These are phyloP conservation scores for Manis javanica DNA, from an alignment of 2,797 vertebrate species.

Conservation along the genomic window DNA sequence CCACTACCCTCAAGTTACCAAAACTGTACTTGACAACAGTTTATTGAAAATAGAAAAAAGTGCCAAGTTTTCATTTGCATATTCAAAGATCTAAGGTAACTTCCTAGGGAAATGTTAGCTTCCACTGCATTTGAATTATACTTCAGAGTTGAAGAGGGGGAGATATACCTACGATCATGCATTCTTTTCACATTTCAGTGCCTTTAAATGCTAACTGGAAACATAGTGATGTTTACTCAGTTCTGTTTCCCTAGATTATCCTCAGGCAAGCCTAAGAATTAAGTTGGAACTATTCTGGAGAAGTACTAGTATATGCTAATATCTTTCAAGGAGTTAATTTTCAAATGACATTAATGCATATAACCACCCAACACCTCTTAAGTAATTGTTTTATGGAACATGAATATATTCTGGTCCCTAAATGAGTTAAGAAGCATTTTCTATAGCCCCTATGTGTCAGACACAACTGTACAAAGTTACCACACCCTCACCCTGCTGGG, in stretches of 20 bases:
- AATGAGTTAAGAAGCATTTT: neutral
- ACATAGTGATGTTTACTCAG: neutral
- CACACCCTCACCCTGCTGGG: neutral
- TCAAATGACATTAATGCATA: neutral
- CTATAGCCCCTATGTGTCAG: neutral
- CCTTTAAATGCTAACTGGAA: neutral
- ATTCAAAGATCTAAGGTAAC: neutral
- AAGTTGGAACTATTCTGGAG: neutral
- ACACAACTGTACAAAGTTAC: neutral
- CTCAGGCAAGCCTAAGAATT: neutral
- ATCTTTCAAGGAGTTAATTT: neutral
- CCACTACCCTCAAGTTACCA: neutral
- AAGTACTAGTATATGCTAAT: neutral
- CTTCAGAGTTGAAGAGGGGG: neutral
- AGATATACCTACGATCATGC: neutral
- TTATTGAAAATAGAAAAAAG: neutral
- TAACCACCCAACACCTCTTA: neutral
- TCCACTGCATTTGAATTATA: neutral
- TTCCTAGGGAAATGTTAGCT: neutral
- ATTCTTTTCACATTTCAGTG: conserved; percentile 48
- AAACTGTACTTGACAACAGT: neutral
- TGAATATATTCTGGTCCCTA: neutral
- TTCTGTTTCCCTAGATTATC: neutral
- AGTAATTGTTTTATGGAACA: neutral
- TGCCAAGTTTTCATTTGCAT: neutral